These are phyloP conservation scores for Stenodema calcarata DNA, from an alignment of 2,888 invertebrate species.

Conservation along the genomic window DNA sequence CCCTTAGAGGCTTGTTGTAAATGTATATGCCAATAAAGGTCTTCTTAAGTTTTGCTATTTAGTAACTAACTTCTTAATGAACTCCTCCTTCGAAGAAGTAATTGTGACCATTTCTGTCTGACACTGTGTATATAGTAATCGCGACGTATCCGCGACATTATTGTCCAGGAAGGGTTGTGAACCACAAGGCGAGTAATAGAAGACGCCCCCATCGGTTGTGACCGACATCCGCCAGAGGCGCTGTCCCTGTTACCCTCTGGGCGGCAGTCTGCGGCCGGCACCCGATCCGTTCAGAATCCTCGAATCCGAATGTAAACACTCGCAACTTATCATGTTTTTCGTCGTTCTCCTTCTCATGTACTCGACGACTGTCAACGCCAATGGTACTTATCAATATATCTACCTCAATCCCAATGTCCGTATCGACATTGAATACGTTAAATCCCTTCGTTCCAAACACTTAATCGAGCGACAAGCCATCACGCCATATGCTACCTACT, in stretches of 20 bases:
- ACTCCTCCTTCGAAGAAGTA: too few relatives aligned
- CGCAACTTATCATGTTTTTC: constrained; percentile 39
- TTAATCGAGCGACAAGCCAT: too few relatives aligned
- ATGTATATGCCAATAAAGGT: too few relatives aligned
- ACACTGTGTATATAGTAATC: too few relatives aligned
- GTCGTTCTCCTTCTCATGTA: constrained; percentile 37
- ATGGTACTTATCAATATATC: neutral
- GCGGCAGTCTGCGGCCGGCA: constrained; percentile 40
- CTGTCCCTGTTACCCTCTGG: neutral
- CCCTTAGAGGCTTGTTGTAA: too few relatives aligned
- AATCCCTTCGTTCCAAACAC: neutral
- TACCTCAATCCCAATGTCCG: too few relatives aligned
- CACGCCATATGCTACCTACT: too few relatives aligned
- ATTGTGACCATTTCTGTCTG: too few relatives aligned
- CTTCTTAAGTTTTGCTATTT: too few relatives aligned
- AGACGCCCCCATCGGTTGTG: neutral
- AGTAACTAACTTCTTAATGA: too few relatives aligned
- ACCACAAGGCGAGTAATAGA: neutral
- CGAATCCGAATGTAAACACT: constrained; percentile 37
- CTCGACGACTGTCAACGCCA: constrained; percentile 30
- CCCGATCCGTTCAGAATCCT: constrained; percentile 33
- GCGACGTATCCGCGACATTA: too few relatives aligned
- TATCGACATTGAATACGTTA: neutral
- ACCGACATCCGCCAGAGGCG: constrained; percentile 4
- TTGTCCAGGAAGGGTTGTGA: too few relatives aligned